Evolutionary conservation across 2,797 vertebrate genomes (phyloP), one percentile per base, ranked within the genome.

Genomic region (Sebastes vulpes): DNA sequence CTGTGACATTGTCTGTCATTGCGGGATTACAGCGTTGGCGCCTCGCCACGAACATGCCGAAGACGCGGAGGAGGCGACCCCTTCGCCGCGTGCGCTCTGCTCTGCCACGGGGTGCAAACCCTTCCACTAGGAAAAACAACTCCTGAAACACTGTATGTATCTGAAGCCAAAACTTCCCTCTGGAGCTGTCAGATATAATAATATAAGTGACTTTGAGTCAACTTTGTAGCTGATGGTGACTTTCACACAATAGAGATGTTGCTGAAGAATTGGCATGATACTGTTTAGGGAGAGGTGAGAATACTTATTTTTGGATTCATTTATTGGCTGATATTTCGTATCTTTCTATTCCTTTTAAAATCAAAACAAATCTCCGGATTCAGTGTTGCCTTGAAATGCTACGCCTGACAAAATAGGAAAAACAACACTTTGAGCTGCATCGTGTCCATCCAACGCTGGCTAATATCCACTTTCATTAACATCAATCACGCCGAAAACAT

Each of bases 1-100:
- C 89, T 86, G 91, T 83, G 89, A 90, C 90, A 89, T 93, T 93
- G 88, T 92, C 89, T 89, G 91, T 92, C 92, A 92, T 84, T 91
- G 88, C 68, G 48, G 79, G 84, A 92, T 91, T 90, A 88, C 73
- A 77, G 77, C 32, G 7, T 63, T 87, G 90, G 90, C 85, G 28
- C 29, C 75, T 81, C 6, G 83, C 89, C 90, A 86, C 54, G 4
- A 72, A 91, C 84, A 88, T 52, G 84, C 72, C 18, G 29, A 60
- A 89, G 83, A 89, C 79, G 52, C 6, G 6, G 75, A 79, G 80
- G 80, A 85, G 81, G 80, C 81, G 84, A 86, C 85, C 88, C 88
- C 85, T 57, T 76, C 48, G 12, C 82, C 52, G 73, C 59, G 2
- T 50, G 72, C 48, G 23, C 57, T 72, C 78, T 35, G 73, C 79